These are phyloP conservation scores for Planococcus citri DNA, from an alignment of 1,140 invertebrate species.

Conservation along the genomic window DNA sequence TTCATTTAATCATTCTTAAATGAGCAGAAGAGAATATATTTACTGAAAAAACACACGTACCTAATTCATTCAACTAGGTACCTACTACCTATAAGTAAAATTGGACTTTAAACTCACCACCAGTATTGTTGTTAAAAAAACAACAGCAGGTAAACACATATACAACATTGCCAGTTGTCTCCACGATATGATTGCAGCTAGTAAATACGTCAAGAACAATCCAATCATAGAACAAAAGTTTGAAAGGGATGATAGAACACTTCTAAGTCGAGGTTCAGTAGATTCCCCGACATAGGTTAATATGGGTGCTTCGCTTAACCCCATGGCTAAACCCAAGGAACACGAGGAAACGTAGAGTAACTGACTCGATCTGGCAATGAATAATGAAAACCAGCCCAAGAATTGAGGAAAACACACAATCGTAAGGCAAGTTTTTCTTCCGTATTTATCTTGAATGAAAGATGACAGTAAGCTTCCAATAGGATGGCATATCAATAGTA, in stretches of 20 bases:
- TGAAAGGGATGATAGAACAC: constrained; percentile 29
- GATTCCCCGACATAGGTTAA: constrained; percentile 43
- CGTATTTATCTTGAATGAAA: constrained; percentile 25
- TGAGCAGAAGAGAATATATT: no score
- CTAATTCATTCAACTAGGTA: no score
- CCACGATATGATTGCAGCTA: constrained; percentile 26
- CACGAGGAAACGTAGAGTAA: constrained; percentile 26
- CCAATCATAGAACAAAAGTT: constrained; percentile 28
- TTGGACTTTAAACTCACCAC: constrained; percentile 22
- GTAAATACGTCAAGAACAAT: constrained; percentile 26
- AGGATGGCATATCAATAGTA: constrained; percentile 25
- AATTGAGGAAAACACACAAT: constrained; percentile 27
- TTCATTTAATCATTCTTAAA: no score
- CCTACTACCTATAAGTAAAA: no score
- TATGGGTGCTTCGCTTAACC: constrained; percentile 42
- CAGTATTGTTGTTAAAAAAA: constrained; percentile 24
- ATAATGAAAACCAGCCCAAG: constrained; percentile 26
- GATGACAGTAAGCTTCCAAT: constrained; percentile 27
- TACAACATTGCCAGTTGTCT: constrained; percentile 24
- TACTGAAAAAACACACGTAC: no score
- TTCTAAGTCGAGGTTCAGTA: constrained; percentile 33
- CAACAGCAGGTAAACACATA: constrained; percentile 24
- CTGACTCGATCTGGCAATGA: constrained; percentile 17
- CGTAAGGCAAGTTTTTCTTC: constrained; percentile 27
- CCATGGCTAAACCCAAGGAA: constrained; percentile 33